Base-by-base conservation (phyloP, 2,113 vertebrate species). In the Columba livia region DNA sequence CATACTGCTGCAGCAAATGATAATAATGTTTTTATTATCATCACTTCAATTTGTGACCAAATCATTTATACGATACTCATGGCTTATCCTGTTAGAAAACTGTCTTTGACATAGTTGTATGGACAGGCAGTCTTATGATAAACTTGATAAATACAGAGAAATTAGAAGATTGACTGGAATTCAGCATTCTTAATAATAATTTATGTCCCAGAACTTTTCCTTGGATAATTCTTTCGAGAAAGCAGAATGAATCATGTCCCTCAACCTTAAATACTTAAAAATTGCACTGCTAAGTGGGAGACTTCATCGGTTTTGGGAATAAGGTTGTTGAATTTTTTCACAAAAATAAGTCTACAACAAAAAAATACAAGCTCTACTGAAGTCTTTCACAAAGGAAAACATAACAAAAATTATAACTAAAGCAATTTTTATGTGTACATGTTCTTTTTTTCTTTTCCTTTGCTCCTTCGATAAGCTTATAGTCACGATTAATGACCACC, bases 1-100 rank as follows among this genome's bases (percentile, higher is more conserved):
- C 29, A 58, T 40, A 28, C 7, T 70, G 7, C 15, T 58, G 25
- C 36, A 70, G 20, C 14, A 91, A 84, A 86, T 66, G 26, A 78
- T 36, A 91, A 64, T 74, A 81, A 42, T 67, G 7, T 79, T 81
- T 93, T 84, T 29, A 42, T 91, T 87, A 53, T 44, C 11, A 85
- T 66, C 10, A 42, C 9, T 81, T 84, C 42, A 66, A 78, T 87
- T 80, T 80, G n/a, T 67, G 71, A 51, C 10, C 16, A 38, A 65
- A 51, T 74, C 36, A 15, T 80, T 85, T 64, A 36, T 54, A 51
- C 15, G 26, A 15, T 34, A 36, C 3, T 48, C 6, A 36, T 62
- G 24, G 3, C 4, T 87, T 81, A 54, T 19, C 6, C 7, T 34
- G 5, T 42, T 51, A 56, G 42, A 38, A 64, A 74, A 42, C 8